A percentile compares a stretch with the other conserved stretches of the same genome.
Evolutionary conservation across 2,888 invertebrate species (phyloP).

Genomic region (Nyleta sp.): DNA sequence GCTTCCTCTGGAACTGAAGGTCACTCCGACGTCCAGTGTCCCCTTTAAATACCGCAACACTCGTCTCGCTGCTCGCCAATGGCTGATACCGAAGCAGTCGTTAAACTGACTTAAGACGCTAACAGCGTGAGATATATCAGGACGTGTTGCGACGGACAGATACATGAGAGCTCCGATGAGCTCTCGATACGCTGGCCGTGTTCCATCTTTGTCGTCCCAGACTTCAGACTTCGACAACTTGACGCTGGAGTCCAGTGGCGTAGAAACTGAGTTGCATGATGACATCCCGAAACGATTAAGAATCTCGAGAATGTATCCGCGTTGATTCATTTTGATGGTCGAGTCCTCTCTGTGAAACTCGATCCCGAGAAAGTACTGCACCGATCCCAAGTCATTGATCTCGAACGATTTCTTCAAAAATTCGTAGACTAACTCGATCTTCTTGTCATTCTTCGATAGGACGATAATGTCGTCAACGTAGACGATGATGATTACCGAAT

Average conservation of each 20-base stretch:
- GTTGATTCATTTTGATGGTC: not conserved
- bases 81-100: not conserved
- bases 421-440: not conserved
- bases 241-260: not conserved
- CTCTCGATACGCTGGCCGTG: not conserved
- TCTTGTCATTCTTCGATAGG: not conserved
- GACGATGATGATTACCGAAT: not conserved
- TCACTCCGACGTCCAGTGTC: not conserved
- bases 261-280: not conserved
- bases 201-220: not conserved
- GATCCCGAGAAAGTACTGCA: not conserved
- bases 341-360: not conserved
- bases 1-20: not conserved
- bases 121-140: constrained; percentile 1
- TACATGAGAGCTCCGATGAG: constrained; percentile 2
- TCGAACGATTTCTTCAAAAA: not conserved
- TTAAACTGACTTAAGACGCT: constrained; percentile 10
- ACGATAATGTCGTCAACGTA: constrained; percentile 23
- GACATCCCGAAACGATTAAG: not conserved
- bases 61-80: constrained; percentile 10
- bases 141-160: constrained; percentile 6
- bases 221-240: not conserved
- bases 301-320: not conserved
- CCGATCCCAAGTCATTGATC: not conserved
- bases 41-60: constrained; percentile 3